Base-by-base conservation (phyloP, 2,888 invertebrate species). In the Camptogramma bilineatum region DNA sequence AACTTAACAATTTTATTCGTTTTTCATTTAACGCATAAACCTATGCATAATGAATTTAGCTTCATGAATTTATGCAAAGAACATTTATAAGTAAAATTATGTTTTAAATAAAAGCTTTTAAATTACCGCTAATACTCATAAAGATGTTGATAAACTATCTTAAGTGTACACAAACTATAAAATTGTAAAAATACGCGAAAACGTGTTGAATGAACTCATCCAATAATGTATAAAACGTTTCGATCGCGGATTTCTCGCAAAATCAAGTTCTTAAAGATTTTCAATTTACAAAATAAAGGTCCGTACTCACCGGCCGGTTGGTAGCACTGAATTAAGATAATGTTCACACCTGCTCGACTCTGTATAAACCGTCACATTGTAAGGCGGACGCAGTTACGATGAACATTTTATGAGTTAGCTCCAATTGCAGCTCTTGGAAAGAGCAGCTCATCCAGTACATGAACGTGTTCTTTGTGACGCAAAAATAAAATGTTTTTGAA, bases 321-420 rank as follows among this genome's bases (percentile, higher is more conserved):
- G 89, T 87, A 87, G 90, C 89, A 77, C 76, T 86, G 88, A 88
- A 91, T 91, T 90, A 90, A 92, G 92, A 91, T 93, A 91, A 93
- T 90, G 85, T 90, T 92, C 88, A 88, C 93, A 93, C 92, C 91
- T 92, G 90, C 85, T 80, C 78, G 82, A 74, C 74, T 82, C 79
- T 79, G 83, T 84, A 84, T 84, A 86, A 28, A 86, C 88, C 87
- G 91, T 91, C 90, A 86, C 87, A 85, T 82, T 83, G 83, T 81
- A 80, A 81, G 79, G 76, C 77, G 79, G 80, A 79, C 79, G 86
- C 86, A 83, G 82, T 89, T 77, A 86, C 82, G 78, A 84, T 79
- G 79, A 74, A 73, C 81, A 77, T 78, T 90, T 90, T 89, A 90
- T 83, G 88, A 87, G 79, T 80, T 75, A 79, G 77, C 79, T 73